Evolutionary conservation across 2,797 vertebrate species (phyloP), one percentile per base, ranked within the genome.

Genomic region (Crenichthys baileyi): DNA sequence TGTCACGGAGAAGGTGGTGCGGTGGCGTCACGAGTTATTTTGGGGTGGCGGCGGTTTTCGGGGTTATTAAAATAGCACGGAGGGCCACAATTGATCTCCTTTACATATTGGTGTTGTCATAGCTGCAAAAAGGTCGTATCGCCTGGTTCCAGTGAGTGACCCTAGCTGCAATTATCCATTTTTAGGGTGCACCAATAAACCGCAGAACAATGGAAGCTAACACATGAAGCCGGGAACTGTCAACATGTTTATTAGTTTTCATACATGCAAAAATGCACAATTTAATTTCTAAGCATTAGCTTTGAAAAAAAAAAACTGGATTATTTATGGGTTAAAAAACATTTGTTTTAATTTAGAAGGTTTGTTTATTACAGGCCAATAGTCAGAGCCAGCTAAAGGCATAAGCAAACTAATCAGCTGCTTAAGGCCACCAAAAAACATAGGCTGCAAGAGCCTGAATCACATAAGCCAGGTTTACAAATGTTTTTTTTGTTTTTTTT

Each of bases 1-100:
- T 96, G 96, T 97, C 98, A 98, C 97, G 97, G 95, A 97, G 94
- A 95, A 95, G 94, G 95, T 95, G 95, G 95, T 96, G 97, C 90
- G 93, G 90, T 92, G 95, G 87, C 95, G 95, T 96, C 95, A 95
- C 94, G 95, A 91, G 95, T 94, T 72, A 29, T 76, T 58, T 50
- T 90, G 48, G 79, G 7, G 79, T 48, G 72, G 0, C 53, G 46
- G 65, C 93, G 91, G 93, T 94, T 83, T 78, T 80, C 20, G 65
- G 31, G 80, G 67, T 78, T 87, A 88, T 87, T 91, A 88, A 91
- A 90, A 89, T 81, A 83, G 76, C 79, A 84, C 76, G 77, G 80
- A 80, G 83, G 88, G 68, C 77, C 83, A 87, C 85, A 84, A 55
- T 81, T 71, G 83, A 80, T 85, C 80, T 75, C 56, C 87, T 87